These are phyloP conservation scores for Cacoxenus indagator DNA, from an alignment of 2,888 invertebrate species.

Conservation along the genomic window DNA sequence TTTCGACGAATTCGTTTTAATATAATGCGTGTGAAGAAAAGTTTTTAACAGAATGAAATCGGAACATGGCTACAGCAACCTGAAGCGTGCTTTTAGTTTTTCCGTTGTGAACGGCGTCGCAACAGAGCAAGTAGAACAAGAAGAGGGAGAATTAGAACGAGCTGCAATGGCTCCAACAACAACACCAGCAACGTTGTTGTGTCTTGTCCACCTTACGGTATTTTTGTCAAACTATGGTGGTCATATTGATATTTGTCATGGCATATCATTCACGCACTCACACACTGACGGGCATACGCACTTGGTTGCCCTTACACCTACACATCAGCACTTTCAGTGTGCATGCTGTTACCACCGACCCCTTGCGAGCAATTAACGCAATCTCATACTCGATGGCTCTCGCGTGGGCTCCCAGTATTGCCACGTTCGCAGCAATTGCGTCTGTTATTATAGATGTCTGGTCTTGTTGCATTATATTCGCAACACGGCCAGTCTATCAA, in stretches of 20 bases:
- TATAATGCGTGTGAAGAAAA: too few species aligned
- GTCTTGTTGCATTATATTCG: too few species aligned
- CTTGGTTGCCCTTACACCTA: neutral
- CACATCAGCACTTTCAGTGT: constrained; percentile 8
- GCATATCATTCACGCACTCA: neutral
- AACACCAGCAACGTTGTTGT: too few species aligned
- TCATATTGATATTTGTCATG: neutral
- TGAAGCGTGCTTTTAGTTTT: neutral
- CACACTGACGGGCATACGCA: neutral
- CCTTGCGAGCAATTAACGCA: too few species aligned
- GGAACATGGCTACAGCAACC: neutral
- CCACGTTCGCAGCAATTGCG: constrained; percentile 11
- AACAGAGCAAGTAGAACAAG: neutral
- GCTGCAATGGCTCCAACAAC: too few species aligned
- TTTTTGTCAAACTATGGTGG: neutral
- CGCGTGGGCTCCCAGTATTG: neutral
- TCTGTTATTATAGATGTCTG: too few species aligned
- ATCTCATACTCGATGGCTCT: neutral
- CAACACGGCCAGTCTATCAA: too few species aligned
- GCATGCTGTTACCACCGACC: neutral
- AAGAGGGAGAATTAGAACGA: neutral
- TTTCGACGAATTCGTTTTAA: neutral
- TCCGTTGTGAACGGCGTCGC: neutral
- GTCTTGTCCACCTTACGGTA: neutral
- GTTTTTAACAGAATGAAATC: too few species aligned